Conservation (phyloP, 2,888 invertebrate genomes). For the Nemotelus nigrinus region DNA sequence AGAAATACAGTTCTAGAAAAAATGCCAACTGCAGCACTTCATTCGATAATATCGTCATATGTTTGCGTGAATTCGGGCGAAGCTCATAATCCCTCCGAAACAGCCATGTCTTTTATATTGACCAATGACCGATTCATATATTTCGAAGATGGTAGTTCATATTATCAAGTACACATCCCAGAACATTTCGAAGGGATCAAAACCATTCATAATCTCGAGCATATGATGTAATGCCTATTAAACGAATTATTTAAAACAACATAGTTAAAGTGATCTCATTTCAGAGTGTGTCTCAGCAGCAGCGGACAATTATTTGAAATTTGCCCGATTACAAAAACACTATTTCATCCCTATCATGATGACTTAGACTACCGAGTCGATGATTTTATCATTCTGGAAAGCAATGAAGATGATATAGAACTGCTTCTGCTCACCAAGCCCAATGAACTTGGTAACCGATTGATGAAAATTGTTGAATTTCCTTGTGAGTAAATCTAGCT, state of each 20-base stretch:
- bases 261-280: neutral
- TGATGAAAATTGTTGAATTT: slow-evolving; percentile 62
- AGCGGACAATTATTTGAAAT: slow-evolving; percentile 61
- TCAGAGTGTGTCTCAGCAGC: slow-evolving; percentile 59
- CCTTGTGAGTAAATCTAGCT: slow-evolving; percentile 57
- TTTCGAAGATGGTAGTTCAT: slow-evolving; percentile 54
- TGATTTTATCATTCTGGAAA: slow-evolving; percentile 61
- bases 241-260: neutral
- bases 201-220: slow-evolving; percentile 59
- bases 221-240: slow-evolving; percentile 56
- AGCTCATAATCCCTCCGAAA: slow-evolving; percentile 22
- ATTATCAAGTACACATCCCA: slow-evolving; percentile 55
- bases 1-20: slow-evolving; percentile 53
- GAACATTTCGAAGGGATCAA: slow-evolving; percentile 57
- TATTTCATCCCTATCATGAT: slow-evolving; percentile 51
- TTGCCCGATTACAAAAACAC: slow-evolving; percentile 59
- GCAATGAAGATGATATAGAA: slow-evolving; percentile 60
- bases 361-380: slow-evolving; percentile 56
- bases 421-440: slow-evolving; percentile 59
- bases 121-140: slow-evolving; percentile 53
- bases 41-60: slow-evolving; percentile 53
- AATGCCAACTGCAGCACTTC: slow-evolving; percentile 52
- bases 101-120: slow-evolving; percentile 52
- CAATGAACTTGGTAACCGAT: slow-evolving; percentile 50
- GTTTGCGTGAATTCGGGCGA: slow-evolving; percentile 50